Percentiles rank a stretch among this genome's conserved stretches.
phyloP scores from a whole-genome alignment of 2,797 vertebrate species.

The Sitta carolinensis region DNA sequence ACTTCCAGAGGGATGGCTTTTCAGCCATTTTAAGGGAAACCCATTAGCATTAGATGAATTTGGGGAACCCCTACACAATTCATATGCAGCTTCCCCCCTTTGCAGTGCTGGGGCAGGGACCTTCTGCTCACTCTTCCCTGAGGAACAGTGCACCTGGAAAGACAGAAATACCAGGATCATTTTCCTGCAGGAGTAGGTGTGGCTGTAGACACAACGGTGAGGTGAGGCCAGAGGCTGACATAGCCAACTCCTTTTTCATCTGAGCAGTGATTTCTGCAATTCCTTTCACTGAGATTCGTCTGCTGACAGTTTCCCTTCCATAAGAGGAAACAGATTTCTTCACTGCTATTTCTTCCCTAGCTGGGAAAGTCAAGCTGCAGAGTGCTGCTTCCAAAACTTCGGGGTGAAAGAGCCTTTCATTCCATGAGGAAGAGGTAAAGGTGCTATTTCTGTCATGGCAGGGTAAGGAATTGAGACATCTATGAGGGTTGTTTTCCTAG shows the following conservation, averaged over 20 bases:
- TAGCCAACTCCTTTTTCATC: not conserved
- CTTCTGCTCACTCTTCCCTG: not conserved
- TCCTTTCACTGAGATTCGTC: not conserved
- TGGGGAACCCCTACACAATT: not conserved
- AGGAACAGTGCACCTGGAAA: not conserved
- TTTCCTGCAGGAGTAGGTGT: not conserved
- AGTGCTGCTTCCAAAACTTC: fast-evolving
- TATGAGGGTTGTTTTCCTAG: not conserved
- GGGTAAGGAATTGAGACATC: not conserved
- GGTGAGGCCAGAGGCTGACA: not conserved
- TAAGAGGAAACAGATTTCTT: not conserved
- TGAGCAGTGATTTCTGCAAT: not conserved
- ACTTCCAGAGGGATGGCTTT: not conserved
- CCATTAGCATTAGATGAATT: too few species aligned
- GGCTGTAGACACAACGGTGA: not conserved
- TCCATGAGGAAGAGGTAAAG: not conserved
- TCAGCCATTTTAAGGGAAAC: not conserved
- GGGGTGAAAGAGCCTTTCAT: not conserved
- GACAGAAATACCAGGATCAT: not conserved
- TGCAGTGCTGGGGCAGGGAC: not conserved
- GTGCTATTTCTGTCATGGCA: not conserved
- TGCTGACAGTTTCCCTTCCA: not conserved
- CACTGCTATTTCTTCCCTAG: not conserved
- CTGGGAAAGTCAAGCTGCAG: not conserved
- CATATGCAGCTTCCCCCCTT: not conserved